Base-by-base conservation (phyloP, 2,888 invertebrate genomes). In the Ochlodes sylvanus region DNA sequence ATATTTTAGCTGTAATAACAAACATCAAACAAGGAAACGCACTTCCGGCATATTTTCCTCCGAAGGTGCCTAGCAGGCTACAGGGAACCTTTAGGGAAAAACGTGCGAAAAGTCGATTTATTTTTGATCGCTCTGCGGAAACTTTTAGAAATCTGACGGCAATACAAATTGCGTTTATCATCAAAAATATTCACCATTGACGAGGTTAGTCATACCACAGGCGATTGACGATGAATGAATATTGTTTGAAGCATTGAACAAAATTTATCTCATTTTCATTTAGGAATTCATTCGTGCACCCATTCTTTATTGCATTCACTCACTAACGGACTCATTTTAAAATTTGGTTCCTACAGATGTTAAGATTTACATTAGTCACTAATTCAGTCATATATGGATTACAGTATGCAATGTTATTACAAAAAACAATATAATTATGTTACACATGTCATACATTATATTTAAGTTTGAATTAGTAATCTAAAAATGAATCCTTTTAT, bases 111-210 rank as follows among this genome's bases (percentile, higher is more conserved):
- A 54, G 38, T 27, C 63, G 54, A 63, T 63, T 55, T 63, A 63
- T 55, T 55, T 63, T 41, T 63, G 63, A 63, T 54, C 63, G 38
- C 42, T 15, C 15, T 27, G 17, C 27, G 52, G 21, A 55, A 63
- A 55, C 42, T 54, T 55, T 27, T 10, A 42, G 42, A 38, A 41
- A 63, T 63, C 42, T 63, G 63, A 17, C 54, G 63, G 54, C 54
- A 19, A 63, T 55, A 63, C 63, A 63, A 63, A 63, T 63, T 63
- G 41, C 54, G 54, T 63, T 63, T 63, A 63, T 63, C 41, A 63
- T 63, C 54, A 63, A 42, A 41, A 63, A 42, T 63, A 27, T 63
- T 63, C 21, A 63, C 54, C 38, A 38, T 55, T 54, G 7, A 10
- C 42, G 34, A 17, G 12, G 5, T 10, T 32, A 0, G 63, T 50